phyloP scores from a whole-genome alignment of 2,113 vertebrate genomes.

The Grus americana region DNA sequence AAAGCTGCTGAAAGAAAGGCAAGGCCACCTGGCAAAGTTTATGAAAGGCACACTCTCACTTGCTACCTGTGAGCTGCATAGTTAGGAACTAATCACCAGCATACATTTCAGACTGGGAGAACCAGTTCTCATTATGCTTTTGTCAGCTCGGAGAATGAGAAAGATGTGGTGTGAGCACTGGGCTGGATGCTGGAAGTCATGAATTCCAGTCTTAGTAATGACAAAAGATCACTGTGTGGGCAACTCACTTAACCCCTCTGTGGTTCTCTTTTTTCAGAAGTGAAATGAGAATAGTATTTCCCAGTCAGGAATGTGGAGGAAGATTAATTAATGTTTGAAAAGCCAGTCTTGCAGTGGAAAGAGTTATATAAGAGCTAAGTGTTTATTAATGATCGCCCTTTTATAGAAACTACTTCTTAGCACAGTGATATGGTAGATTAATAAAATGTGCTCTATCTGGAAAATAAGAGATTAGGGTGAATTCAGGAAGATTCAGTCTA shows the following conservation, averaged over 20 bases:
- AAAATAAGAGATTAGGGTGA: constrained; percentile 6
- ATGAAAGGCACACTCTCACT: background rate
- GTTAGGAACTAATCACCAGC: background rate
- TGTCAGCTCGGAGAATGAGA: constrained; percentile 8
- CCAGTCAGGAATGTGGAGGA: constrained; percentile 21
- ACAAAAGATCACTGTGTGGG: constrained; percentile 3
- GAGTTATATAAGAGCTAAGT: constrained; percentile 34
- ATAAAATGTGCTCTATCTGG: constrained; percentile 24
- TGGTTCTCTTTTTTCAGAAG: background rate
- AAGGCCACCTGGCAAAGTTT: background rate
- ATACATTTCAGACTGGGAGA: background rate
- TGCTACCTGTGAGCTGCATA: background rate
- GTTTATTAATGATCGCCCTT: constrained; percentile 19
- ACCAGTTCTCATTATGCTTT: constrained; percentile 34
- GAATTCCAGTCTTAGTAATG: background rate
- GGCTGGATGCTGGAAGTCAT: constrained; percentile 7
- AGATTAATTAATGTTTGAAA: constrained; percentile 58
- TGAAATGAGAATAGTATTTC: constrained; percentile 32
- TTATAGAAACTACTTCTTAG: constrained; percentile 30
- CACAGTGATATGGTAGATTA: background rate
- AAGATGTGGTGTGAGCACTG: background rate
- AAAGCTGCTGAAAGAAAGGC: background rate
- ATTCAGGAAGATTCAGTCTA: background rate
- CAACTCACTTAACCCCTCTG: constrained; percentile 17
- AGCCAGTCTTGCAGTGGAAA: constrained; percentile 32